Percentiles rank a stretch among this genome's conserved stretches.
Evolutionary conservation across 2,797 vertebrate species (phyloP).

Genomic region (Sebastiscus tertius): DNA sequence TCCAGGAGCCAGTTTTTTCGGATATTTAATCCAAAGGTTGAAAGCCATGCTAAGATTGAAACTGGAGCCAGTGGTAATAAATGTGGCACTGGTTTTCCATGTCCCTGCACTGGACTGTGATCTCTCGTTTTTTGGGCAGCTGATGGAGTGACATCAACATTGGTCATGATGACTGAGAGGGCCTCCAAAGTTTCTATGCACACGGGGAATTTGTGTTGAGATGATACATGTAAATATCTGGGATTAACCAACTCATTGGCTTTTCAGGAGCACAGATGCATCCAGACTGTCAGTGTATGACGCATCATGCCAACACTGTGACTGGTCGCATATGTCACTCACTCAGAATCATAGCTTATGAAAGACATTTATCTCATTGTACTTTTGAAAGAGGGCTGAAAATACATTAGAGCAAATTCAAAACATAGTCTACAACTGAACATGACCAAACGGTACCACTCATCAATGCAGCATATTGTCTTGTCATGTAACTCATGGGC

Average conservation of each 20-base stretch:
- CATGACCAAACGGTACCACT: background rate
- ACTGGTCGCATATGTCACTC: background rate
- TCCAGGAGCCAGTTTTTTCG: conserved; percentile 13
- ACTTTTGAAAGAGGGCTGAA: background rate
- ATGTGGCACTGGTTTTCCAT: conserved; percentile 44
- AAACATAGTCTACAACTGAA: background rate
- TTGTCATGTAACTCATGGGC: background rate
- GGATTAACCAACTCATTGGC: background rate
- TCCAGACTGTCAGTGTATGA: background rate
- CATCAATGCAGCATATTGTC: background rate
- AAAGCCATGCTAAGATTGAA: conserved; percentile 32
- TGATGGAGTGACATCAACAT: conserved; percentile 36
- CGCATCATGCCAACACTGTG: background rate
- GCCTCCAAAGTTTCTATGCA: conserved; percentile 5
- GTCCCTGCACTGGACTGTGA: conserved; percentile 32
- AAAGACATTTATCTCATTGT: background rate
- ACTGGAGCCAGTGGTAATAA: conserved; percentile 40
- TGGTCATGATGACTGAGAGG: conserved; percentile 21
- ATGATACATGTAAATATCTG: background rate
- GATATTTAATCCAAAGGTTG: conserved; percentile 38
- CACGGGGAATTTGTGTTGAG: conserved; percentile 3
- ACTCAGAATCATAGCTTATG: background rate
- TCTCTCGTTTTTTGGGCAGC: conserved; percentile 47
- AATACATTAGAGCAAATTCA: background rate
- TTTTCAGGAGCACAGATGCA: conserved; percentile 2